Evolutionary conservation across 2,888 invertebrate genomes (phyloP), one percentile per base, ranked within the genome.

Genomic region (Cheilosia pagana): DNA sequence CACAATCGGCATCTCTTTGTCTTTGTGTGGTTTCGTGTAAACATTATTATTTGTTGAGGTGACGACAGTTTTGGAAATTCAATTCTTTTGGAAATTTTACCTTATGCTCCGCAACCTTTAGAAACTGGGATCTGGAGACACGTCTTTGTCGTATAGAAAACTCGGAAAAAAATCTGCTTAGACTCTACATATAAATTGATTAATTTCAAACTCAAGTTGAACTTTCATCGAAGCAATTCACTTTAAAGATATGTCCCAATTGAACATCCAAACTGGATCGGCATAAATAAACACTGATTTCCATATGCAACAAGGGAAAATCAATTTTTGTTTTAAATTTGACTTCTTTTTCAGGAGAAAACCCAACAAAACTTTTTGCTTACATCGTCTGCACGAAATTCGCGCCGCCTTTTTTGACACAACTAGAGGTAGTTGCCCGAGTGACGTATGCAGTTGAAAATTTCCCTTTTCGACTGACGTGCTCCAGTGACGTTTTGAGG

Each of bases 401-500:
- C 85, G 81, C 53, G 50, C 85, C 85, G 81, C 75, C 65, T 85
- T 81, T 83, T 85, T 70, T 85, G 83, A 83, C 83, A 85, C 65
- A 41, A 60, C 25, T 53, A 68, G 52, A 52, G 25, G 55, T 39
- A 60, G 39, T 74, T 55, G 52, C 28, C 52, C 52, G 52, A 79
- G 57, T 74, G 79, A 83, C 78, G 83, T 83, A 74, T 72, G 48
- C 25, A 16, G 14, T 19, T 10, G 12, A 57, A 57, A 75, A 60
- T 75, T 81, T 67, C 60, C 85, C 81, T 65, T 65, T 65, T 10
- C 53, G 50, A 63, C 62, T 75, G 59, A 63, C 23, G 41, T 55
- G 35, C 19, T 57, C 3, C 8, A 28, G 4, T 78, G 39, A 14
- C 14, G 28, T n/a, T 50, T 41, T 12, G 2, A 55, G 50, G 52